Evolutionary conservation across 2,888 invertebrate species (phyloP), one percentile per base, ranked within the genome.

Genomic region (Dasysyrphus albostriatus): DNA sequence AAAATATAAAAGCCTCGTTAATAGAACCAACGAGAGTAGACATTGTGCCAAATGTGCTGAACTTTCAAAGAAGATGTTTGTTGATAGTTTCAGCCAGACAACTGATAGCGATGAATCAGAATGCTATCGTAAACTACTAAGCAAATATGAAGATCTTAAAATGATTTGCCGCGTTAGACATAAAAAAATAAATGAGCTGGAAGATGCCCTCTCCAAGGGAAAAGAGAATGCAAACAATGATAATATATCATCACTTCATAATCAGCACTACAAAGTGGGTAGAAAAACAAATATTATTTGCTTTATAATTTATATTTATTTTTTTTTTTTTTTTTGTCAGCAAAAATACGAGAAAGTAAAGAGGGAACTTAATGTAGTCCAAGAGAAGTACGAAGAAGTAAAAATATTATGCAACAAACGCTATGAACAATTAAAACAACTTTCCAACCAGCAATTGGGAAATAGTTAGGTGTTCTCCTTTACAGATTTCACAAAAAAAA

Each of bases 111-210:
- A 89, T 54, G 65, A 81, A 9, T 47, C 54, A 0, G 85, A 85
- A 47, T 51, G 67, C n/a, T 44, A 90, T 1, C 88, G 85, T 1
- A 90, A 90, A 39, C 54, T 90, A 9, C 89, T 83, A 51, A 81
- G 87, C 32, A 92, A 92, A 84, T 90, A 90, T 12, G 89, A 89
- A 32, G 91, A 92, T 63, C 73, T 90, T 6, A 70, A 90, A 34
- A 81, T 89, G n/a, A 82, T 92, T 39, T 91, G 91, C 70, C 91
- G 91, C 2, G 78, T 79, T 49, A 90, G 92, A 9, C 90, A 88
- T 65, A 85, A 72, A 16, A 73, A 81, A 51, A 92, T 92, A 8
- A 89, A 84, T 51, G 88, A 90, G 0, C 59, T 92, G 16, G 90
- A 92, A 59, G 88, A 88, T 4, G 58, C 91, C 0, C 77, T 84